Percentiles rank a stretch among this genome's conserved stretches.
Evolutionary conservation across 2,797 vertebrate species (phyloP).

Genomic region (Chelonia mydas): DNA sequence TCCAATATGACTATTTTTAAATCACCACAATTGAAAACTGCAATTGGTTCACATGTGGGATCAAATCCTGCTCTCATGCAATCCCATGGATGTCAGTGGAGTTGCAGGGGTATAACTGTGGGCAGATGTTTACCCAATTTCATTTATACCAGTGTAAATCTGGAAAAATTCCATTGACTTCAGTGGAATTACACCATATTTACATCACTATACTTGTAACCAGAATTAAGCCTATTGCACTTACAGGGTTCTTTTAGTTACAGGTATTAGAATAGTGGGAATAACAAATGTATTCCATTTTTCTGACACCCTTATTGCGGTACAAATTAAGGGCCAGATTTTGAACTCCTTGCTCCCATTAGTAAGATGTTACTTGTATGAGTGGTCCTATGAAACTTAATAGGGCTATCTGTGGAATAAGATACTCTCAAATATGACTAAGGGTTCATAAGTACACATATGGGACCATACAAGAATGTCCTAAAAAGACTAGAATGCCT

Average conservation of each 20-base stretch:
- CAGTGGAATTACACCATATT: not conserved
- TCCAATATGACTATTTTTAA: not conserved
- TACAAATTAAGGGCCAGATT: not conserved
- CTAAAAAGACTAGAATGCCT: constrained; percentile 22
- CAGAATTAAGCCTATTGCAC: not conserved
- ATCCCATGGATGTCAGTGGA: not conserved
- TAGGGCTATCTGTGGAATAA: constrained; percentile 22
- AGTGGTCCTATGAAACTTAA: not conserved
- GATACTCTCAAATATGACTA: constrained; percentile 34
- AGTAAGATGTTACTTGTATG: constrained; percentile 9
- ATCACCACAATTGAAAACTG: not conserved
- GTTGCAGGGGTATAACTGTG: not conserved
- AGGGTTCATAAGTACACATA: not conserved
- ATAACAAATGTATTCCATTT: not conserved
- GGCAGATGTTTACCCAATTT: not conserved
- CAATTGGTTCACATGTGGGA: not conserved
- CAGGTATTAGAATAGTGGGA: not conserved
- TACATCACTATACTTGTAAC: not conserved
- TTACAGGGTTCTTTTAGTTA: not conserved
- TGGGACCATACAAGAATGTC: not conserved
- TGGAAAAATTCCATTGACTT: not conserved
- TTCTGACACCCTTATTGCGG: not conserved
- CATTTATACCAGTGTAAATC: not conserved
- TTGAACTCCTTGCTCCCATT: constrained; percentile 29
- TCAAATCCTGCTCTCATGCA: not conserved